These are phyloP conservation scores for Neomonachus schauinslandi DNA, from an alignment of 2,113 vertebrate species.

Conservation along the genomic window DNA sequence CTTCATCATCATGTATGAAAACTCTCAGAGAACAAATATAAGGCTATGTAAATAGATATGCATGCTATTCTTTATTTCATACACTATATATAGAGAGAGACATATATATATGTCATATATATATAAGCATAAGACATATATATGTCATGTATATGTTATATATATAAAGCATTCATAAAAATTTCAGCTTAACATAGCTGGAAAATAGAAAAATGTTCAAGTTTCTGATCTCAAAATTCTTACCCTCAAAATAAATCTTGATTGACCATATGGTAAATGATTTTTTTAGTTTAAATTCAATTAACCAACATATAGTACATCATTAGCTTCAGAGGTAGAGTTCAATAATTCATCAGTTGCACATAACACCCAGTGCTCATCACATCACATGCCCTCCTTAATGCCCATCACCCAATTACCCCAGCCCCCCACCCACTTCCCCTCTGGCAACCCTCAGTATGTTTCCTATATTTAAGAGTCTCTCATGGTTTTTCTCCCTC, in stretches of 20 bases:
- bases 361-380: not conserved
- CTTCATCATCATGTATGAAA: not conserved
- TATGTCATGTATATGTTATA: not conserved
- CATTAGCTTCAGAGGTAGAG: not conserved
- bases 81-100: not conserved
- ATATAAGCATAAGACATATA: not conserved
- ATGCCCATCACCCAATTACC: not conserved
- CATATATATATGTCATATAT: not conserved
- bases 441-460: not conserved
- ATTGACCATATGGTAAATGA: slow-evolving; percentile 77
- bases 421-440: too few relatives aligned
- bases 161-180: not conserved
- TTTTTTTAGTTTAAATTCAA: not conserved
- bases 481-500: not conserved
- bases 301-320: not conserved
- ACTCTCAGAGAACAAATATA: slow-evolving; percentile 8
- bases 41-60: not conserved
- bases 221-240: slow-evolving; percentile 65
- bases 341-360: not conserved
- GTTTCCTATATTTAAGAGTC: not conserved
- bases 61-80: not conserved
- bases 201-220: slow-evolving; percentile 52
- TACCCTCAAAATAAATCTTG: slow-evolving; percentile 73
- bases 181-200: slow-evolving; percentile 13
- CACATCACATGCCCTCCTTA: not conserved